Evolutionary conservation across 2,888 invertebrate genomes (phyloP).

Genomic region (Drosophila dives): DNA sequence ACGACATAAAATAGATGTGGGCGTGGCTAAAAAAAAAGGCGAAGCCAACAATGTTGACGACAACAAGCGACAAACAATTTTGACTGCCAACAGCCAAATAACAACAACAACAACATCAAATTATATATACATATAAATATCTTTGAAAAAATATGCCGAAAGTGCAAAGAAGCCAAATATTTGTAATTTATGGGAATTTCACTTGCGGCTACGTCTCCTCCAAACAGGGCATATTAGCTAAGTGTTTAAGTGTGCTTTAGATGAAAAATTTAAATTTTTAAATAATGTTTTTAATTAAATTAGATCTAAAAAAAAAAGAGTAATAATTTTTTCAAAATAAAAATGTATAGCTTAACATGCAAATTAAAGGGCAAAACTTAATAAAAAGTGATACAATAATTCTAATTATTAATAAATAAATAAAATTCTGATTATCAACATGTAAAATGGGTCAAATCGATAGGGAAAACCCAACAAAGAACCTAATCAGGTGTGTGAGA

Average conservation of each 20-base stretch:
- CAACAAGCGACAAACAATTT: slow-evolving; percentile 69
- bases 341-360: background rate
- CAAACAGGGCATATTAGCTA: slow-evolving; percentile 29
- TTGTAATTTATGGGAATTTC: slow-evolving; percentile 70
- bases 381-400: background rate
- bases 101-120: slow-evolving; percentile 19
- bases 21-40: slow-evolving; percentile 48
- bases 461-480: background rate
- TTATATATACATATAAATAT: slow-evolving; percentile 13
- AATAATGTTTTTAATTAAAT: background rate
- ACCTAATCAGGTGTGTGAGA: background rate
- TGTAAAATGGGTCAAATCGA: background rate
- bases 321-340: background rate
- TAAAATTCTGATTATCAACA: background rate
- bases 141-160: slow-evolving; percentile 59
- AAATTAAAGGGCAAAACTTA: background rate
- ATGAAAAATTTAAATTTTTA: background rate
- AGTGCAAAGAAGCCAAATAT: slow-evolving; percentile 74
- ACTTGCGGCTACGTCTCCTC: background rate
- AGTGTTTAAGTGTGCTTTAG: background rate
- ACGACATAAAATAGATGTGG: slow-evolving; percentile 60
- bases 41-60: slow-evolving; percentile 21
- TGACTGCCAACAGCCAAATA: slow-evolving; percentile 51
- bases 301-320: background rate
- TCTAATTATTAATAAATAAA: background rate